Conservation (phyloP, 2,888 invertebrate genomes). For the Drosophila engyochracea region DNA sequence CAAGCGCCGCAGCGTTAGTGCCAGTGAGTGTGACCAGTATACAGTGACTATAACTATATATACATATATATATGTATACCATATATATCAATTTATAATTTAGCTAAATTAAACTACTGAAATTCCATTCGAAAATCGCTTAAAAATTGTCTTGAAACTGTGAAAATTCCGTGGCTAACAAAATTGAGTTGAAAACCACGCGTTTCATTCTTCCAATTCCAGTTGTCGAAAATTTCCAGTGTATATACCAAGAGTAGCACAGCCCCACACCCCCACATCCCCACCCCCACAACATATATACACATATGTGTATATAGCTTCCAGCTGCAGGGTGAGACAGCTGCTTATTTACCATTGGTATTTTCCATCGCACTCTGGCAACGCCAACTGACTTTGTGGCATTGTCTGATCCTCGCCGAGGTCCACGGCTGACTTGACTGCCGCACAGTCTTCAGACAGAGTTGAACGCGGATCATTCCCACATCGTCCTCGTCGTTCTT, state of each 20-base stretch:
- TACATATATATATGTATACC: constrained; percentile 1
- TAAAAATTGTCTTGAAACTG: neutral
- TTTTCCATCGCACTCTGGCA: constrained; percentile 49
- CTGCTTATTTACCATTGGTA: constrained; percentile 61
- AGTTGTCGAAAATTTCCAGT: constrained; percentile 71
- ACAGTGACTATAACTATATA: constrained; percentile 28
- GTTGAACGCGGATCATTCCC: constrained; percentile 81
- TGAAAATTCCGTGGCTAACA: neutral
- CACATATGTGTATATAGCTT: constrained; percentile 14
- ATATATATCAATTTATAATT: constrained; percentile 12
- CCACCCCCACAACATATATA: constrained; percentile 7
- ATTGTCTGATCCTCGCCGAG: constrained; percentile 69
- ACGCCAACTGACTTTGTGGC: constrained; percentile 38
- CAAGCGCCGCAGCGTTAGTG: constrained; percentile 72
- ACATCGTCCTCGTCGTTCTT: constrained; percentile 68
- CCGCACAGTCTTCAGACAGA: constrained; percentile 85
- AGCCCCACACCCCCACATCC: neutral
- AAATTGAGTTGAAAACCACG: constrained; percentile 12
- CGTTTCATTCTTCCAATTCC: constrained; percentile 36
- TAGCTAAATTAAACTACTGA: constrained; percentile 20
- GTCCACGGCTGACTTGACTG: constrained; percentile 45
- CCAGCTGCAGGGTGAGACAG: constrained; percentile 51
- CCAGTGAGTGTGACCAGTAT: constrained; percentile 58
- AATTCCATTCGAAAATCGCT: constrained; percentile 6
- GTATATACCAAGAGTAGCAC: constrained; percentile 56